Evolutionary conservation across 2,113 vertebrate genomes (phyloP).

Genomic region (Andinoacara biseriatus): DNA sequence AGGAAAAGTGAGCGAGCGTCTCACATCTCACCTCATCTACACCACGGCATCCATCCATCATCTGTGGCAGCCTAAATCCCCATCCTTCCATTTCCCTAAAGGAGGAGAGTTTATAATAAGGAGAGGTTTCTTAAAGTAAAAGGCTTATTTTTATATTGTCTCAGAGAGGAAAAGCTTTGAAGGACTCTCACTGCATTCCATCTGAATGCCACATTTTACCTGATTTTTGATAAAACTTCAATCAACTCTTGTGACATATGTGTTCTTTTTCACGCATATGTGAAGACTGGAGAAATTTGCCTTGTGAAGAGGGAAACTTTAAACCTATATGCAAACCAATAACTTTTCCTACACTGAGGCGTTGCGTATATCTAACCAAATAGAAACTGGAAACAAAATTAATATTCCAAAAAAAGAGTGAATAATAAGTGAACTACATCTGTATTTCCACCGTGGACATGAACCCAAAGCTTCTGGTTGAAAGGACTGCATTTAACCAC

Average conservation of each 20-base stretch:
- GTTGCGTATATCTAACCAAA: not conserved
- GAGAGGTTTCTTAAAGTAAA: slow-evolving; percentile 43
- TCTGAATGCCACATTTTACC: slow-evolving; percentile 49
- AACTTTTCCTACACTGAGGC: not conserved
- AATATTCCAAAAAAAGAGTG: not conserved
- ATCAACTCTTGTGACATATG: slow-evolving; percentile 34
- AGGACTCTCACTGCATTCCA: slow-evolving; percentile 24
- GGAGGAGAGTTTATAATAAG: slow-evolving; percentile 49
- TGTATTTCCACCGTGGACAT: not conserved
- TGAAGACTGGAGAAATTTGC: fast-evolving
- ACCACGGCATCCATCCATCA: slow-evolving; percentile 75
- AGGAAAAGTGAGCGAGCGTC: slow-evolving; percentile 62
- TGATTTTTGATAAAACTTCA: slow-evolving; percentile 40
- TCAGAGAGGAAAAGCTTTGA: slow-evolving; percentile 7
- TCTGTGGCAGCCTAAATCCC: slow-evolving; percentile 71
- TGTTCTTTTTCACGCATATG: slow-evolving; percentile 31
- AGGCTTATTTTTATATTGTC: slow-evolving; percentile 39
- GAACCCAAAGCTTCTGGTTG: not conserved
- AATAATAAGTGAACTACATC: not conserved
- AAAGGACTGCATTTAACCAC: not conserved
- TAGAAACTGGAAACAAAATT: not conserved
- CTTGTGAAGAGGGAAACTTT: not conserved
- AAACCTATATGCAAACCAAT: fast-evolving
- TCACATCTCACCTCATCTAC: slow-evolving; percentile 80
- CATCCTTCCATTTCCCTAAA: slow-evolving; percentile 50